phyloP scores from a whole-genome alignment of 2,113 vertebrate species.

The Urocynchramus pylzowi region DNA sequence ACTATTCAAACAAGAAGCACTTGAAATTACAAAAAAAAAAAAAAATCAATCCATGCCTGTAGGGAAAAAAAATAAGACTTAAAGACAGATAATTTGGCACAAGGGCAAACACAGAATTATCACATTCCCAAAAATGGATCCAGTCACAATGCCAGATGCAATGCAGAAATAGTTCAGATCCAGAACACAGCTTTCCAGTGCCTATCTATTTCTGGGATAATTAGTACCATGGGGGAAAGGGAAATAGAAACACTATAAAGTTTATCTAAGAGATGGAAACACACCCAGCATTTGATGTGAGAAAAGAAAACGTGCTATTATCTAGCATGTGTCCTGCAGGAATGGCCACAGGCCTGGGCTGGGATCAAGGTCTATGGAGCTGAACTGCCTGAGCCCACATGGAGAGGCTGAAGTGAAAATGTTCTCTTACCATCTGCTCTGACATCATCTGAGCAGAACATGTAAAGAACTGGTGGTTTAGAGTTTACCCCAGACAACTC shows the following conservation, averaged over 20 bases:
- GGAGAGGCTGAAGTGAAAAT: neutral
- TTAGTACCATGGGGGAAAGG: conserved; percentile 6
- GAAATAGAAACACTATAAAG: conserved; percentile 14
- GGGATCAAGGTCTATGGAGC: neutral
- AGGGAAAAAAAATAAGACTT: neutral
- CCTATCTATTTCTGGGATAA: conserved; percentile 44
- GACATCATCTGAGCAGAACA: neutral
- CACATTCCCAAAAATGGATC: neutral
- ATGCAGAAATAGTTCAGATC: neutral
- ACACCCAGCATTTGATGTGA: neutral
- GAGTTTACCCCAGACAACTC: neutral
- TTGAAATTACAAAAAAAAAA: neutral
- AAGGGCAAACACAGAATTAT: neutral
- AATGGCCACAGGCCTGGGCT: neutral
- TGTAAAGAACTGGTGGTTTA: neutral
- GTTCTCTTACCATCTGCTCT: neutral
- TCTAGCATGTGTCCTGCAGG: neutral
- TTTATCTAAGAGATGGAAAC: conserved; percentile 28
- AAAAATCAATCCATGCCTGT: neutral
- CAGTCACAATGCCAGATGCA: conserved; percentile 23
- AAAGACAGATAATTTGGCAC: neutral
- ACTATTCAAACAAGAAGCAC: neutral
- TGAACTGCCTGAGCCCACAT: neutral
- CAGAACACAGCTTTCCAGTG: neutral
- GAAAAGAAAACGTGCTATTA: neutral